Evolutionary conservation across 2,888 invertebrate species (phyloP).

Genomic region (Macrosoma leucophasiata): DNA sequence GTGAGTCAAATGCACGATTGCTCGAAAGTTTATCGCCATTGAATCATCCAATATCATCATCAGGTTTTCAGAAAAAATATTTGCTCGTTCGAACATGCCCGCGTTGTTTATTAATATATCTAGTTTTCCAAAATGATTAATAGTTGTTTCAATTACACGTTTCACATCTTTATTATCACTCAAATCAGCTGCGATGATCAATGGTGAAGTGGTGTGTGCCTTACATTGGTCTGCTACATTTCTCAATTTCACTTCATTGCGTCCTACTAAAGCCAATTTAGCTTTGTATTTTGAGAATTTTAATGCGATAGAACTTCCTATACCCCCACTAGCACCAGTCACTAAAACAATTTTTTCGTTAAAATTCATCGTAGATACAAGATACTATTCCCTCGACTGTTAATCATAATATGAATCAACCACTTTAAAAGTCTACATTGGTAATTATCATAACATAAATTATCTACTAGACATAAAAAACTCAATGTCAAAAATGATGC

Average conservation of each 20-base stretch:
- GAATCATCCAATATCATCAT: constrained; percentile 88
- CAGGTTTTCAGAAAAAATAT: constrained; percentile 81
- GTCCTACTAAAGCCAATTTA: constrained; percentile 78
- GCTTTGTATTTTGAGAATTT: constrained; percentile 81
- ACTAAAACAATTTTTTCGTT: constrained; percentile 76
- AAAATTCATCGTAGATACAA: constrained; percentile 74
- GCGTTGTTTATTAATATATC: constrained; percentile 91
- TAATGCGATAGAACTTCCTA: constrained; percentile 81
- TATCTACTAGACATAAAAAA: no score
- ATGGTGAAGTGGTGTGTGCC: constrained; percentile 57
- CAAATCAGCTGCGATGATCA: constrained; percentile 78
- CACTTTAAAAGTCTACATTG: no score
- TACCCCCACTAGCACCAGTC: constrained; percentile 84
- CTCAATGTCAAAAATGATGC: no score
- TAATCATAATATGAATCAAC: no score
- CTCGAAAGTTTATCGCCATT: constrained; percentile 89
- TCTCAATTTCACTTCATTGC: constrained; percentile 80
- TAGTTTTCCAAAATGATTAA: constrained; percentile 79
- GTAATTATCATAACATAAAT: no score
- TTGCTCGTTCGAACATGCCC: constrained; percentile 83
- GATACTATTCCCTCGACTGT: no score
- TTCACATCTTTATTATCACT: constrained; percentile 80
- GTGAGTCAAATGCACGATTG: constrained; percentile 85
- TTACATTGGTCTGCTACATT: constrained; percentile 77
- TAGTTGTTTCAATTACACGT: constrained; percentile 78